Conservation (phyloP, 1,140 invertebrate species). For the Drosophila mayri region DNA sequence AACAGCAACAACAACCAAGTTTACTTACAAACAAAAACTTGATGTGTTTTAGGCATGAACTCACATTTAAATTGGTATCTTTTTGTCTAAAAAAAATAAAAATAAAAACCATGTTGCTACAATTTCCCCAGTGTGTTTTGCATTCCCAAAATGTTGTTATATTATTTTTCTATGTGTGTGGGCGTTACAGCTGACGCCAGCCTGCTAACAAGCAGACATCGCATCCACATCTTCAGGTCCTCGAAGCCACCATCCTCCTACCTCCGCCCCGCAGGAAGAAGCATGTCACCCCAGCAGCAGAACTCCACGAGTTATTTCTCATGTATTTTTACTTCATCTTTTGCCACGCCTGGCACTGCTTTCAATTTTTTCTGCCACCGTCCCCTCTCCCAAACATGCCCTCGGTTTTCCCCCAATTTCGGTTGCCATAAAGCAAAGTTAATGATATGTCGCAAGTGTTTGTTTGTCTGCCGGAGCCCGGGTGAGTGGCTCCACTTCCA, state of each 20-base stretch:
- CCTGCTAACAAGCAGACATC: slow-evolving; percentile 41
- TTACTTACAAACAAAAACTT: too few relatives aligned
- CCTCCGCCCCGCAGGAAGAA: background rate
- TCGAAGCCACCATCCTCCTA: slow-evolving; percentile 7
- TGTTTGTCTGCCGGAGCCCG: slow-evolving; percentile 25
- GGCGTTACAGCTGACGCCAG: slow-evolving; percentile 54
- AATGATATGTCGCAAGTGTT: slow-evolving; percentile 74
- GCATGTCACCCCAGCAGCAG: slow-evolving; percentile 16
- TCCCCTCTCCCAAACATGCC: background rate
- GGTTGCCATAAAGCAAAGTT: slow-evolving; percentile 71
- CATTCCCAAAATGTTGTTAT: background rate
- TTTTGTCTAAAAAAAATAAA: background rate
- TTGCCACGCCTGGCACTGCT: slow-evolving; percentile 34
- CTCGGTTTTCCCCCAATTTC: slow-evolving; percentile 22
- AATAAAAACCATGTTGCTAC: background rate
- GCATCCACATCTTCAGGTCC: slow-evolving; percentile 30
- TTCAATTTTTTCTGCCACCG: slow-evolving; percentile 29
- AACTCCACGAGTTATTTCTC: slow-evolving; percentile 60
- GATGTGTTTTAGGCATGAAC: background rate
- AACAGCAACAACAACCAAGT: too few relatives aligned
- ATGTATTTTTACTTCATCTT: slow-evolving; percentile 68
- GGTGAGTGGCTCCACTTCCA: slow-evolving; percentile 41
- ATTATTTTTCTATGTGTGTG: slow-evolving; percentile 16
- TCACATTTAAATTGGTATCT: background rate
- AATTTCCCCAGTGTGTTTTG: background rate